Conservation (phyloP, 2,888 invertebrate genomes). For the Agrochola lychnidis region DNA sequence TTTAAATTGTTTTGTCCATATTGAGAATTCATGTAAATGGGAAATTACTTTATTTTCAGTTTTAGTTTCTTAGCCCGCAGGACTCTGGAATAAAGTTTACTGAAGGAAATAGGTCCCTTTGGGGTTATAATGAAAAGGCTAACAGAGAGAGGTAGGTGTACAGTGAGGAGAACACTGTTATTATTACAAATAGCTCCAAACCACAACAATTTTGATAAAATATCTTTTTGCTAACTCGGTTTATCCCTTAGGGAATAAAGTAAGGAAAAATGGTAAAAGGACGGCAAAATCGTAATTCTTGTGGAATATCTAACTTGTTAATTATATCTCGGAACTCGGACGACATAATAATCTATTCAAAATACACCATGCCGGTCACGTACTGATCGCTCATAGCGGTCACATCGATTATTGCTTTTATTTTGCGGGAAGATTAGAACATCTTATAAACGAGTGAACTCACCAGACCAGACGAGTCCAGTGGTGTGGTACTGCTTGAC, state of each 20-base stretch:
- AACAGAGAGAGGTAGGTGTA: neutral
- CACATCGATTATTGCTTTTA: conserved; percentile 17
- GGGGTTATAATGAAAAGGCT: conserved; percentile 5
- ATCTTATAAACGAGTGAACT: conserved; percentile 69
- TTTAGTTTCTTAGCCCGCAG: conserved; percentile 14
- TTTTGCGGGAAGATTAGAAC: neutral
- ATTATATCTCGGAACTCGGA: conserved; percentile 25
- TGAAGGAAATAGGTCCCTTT: conserved; percentile 4
- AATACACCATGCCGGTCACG: conserved; percentile 22
- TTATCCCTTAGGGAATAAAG: conserved; percentile 6
- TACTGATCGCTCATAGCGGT: conserved; percentile 7
- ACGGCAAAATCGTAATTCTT: conserved; percentile 1
- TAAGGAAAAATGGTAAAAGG: conserved; percentile 16
- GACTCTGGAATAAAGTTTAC: neutral
- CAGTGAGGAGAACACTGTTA: conserved; percentile 1
- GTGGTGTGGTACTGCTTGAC: conserved; percentile 99
- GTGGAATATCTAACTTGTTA: conserved; percentile 15
- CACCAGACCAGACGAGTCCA: conserved; percentile 97
- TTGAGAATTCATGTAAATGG: conserved; percentile 19
- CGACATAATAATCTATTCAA: conserved; percentile 27
- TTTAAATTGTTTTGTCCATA: conserved; percentile 18
- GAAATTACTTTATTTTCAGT: conserved; percentile 7
- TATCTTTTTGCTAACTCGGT: conserved; percentile 1
- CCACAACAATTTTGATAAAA: conserved; percentile 10
- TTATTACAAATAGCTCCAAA: conserved; percentile 20